Base-by-base conservation (phyloP, 2,888 invertebrate genomes). In the Calameuta filiformis region DNA sequence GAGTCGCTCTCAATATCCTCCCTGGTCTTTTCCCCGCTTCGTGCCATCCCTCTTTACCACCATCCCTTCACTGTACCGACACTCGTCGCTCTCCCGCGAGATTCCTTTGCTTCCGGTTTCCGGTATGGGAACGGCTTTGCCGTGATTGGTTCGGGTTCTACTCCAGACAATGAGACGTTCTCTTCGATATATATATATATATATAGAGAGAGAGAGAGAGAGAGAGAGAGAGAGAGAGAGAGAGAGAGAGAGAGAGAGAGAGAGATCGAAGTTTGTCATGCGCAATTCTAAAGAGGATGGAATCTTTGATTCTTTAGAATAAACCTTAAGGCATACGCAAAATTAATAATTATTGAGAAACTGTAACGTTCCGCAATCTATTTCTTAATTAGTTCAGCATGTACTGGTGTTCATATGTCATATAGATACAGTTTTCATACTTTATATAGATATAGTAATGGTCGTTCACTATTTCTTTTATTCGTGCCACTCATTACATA, bases 1-100 rank as follows among this genome's bases (percentile, higher is more conserved):
- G 89, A 90, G 87, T 89, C 89, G 90, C 90, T 91, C 91, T 91
- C 91, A 90, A 91, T 91, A 91, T 91, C 91, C 91, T 90, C 86
- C 78, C 76, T 69, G 73, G 68, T 76, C 77, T 79, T 77, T 80
- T 79, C 75, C 69, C 69, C 37, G 75, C 68, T 69, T 76, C 74
- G 76, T 79, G 79, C 79, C 79, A 77, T 79, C 77, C 78, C 12
- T 30, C 35, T 79, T 81, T 79, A 73, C 73, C 69, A 75, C 77
- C 81, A 34, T 34, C 31, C 33, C 83, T 83, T 82, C 81, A 80
- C 83, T 73, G 79, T 79, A 80, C 56, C 56, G 56, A 23, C 79
- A 79, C 77, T 83, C 81, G 76, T 77, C 83, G 81, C 84, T 81
- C 84, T 84, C 83, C 79, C 80, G 84, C 83, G 87, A 87, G 89